These are phyloP conservation scores for Crocuta crocuta DNA, from an alignment of 2,113 vertebrate genomes.

Conservation along the genomic window DNA sequence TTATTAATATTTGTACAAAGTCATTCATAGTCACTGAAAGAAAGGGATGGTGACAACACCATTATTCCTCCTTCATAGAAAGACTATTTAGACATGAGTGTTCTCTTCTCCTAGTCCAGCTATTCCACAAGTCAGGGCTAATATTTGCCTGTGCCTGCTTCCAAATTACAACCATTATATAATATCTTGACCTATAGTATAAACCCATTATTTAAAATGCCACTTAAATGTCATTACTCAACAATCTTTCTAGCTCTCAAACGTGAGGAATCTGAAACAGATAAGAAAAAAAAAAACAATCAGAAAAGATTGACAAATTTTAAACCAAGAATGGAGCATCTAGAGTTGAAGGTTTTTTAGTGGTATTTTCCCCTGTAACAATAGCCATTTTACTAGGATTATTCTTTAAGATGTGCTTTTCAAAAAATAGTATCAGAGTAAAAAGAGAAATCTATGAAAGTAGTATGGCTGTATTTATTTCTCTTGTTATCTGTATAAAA, in stretches of 20 bases:
- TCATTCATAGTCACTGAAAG: not conserved
- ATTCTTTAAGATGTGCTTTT: constrained; percentile 24
- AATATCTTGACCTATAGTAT: not conserved
- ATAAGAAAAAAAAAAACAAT: not conserved
- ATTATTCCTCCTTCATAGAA: not conserved
- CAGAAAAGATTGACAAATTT: not conserved
- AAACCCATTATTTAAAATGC: constrained; percentile 51
- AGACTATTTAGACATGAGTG: not conserved
- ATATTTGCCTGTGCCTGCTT: constrained; percentile 26
- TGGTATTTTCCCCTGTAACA: not conserved
- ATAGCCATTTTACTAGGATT: not conserved
- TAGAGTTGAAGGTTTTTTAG: not conserved
- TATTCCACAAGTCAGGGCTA: not conserved
- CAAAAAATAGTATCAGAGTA: not conserved
- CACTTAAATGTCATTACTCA: constrained; percentile 60
- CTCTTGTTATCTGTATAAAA: constrained; percentile 38
- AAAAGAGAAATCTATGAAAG: not conserved
- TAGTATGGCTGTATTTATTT: not conserved
- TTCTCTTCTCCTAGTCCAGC: not conserved
- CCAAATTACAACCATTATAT: constrained; percentile 9
- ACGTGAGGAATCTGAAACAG: not conserved
- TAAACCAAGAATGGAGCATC: not conserved
- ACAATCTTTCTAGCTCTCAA: constrained; percentile 26
- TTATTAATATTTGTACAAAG: not conserved
- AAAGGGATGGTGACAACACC: not conserved